phyloP scores from a whole-genome alignment of 2,797 vertebrate genomes.

The Platyrinchus mystaceus region DNA sequence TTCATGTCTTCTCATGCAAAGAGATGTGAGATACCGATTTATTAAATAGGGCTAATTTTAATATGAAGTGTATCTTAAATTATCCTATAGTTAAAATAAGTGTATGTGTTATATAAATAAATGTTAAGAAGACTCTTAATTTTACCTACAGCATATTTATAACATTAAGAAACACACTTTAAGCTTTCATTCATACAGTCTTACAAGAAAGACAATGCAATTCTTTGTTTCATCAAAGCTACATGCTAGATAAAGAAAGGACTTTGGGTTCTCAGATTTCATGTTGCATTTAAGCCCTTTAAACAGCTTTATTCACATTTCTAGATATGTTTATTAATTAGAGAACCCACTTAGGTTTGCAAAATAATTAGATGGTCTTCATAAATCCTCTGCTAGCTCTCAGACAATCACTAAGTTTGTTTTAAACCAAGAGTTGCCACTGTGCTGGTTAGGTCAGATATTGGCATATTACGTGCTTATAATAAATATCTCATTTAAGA shows the following conservation, averaged over 20 bases:
- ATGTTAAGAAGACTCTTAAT: neutral
- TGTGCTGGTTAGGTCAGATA: neutral
- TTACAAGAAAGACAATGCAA: neutral
- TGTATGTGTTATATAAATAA: neutral
- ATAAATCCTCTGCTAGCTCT: neutral
- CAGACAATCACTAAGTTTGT: neutral
- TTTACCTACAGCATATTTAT: neutral
- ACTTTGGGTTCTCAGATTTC: conserved; percentile 2
- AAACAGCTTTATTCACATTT: neutral
- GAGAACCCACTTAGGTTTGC: conserved; percentile 16
- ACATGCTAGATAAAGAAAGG: conserved; percentile 11
- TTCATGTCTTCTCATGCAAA: neutral
- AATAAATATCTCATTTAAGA: conserved; percentile 12
- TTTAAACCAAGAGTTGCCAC: neutral
- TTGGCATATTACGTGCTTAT: neutral
- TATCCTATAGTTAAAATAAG: neutral
- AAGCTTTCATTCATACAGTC: neutral
- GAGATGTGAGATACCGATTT: neutral
- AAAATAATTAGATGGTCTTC: conserved; percentile 44
- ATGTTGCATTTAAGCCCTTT: conserved; percentile 32
- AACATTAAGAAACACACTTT: neutral
- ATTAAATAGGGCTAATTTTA: neutral
- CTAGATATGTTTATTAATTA: conserved; percentile 37
- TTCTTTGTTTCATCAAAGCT: conserved; percentile 41
- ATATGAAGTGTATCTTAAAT: neutral